Conservation (phyloP, 2,888 invertebrate genomes). For the Drosophila lutescens region DNA sequence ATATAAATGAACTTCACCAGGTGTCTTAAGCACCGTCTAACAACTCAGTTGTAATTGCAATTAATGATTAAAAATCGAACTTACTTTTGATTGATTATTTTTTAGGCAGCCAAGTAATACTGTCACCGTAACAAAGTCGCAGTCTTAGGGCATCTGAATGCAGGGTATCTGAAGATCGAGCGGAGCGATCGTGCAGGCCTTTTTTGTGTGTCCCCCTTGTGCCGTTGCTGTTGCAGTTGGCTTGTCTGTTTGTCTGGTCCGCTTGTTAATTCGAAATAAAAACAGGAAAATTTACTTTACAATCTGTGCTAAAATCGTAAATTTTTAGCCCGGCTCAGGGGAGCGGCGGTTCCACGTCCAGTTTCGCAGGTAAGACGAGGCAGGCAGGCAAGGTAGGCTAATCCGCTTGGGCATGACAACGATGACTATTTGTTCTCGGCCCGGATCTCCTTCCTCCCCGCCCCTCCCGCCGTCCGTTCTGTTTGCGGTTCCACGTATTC, state of each 20-base stretch:
- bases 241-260: slow-evolving; percentile 42
- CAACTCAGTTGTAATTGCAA: too few species aligned
- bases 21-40: too few species aligned
- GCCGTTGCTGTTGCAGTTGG: slow-evolving; percentile 28
- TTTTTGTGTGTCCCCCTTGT: slow-evolving; percentile 19
- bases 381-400: slow-evolving; percentile 51
- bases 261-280: slow-evolving; percentile 81
- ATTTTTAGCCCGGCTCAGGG: slow-evolving; percentile 70
- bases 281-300: slow-evolving; percentile 81
- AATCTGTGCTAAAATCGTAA: slow-evolving; percentile 82
- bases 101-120: too few species aligned
- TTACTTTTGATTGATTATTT: too few species aligned
- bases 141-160: neutral
- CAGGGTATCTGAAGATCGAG: slow-evolving; percentile 9
- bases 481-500: slow-evolving; percentile 60
- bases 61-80: too few species aligned
- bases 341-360: slow-evolving; percentile 49
- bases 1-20: too few species aligned
- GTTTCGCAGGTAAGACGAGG: slow-evolving; percentile 26
- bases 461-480: slow-evolving; percentile 6
- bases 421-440: slow-evolving; percentile 70
- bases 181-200: neutral
- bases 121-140: too few species aligned
- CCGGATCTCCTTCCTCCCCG: slow-evolving; percentile 26
- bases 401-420: slow-evolving; percentile 71